Conservation (phyloP, 1,140 invertebrate species). For the Drosophila pandora region DNA sequence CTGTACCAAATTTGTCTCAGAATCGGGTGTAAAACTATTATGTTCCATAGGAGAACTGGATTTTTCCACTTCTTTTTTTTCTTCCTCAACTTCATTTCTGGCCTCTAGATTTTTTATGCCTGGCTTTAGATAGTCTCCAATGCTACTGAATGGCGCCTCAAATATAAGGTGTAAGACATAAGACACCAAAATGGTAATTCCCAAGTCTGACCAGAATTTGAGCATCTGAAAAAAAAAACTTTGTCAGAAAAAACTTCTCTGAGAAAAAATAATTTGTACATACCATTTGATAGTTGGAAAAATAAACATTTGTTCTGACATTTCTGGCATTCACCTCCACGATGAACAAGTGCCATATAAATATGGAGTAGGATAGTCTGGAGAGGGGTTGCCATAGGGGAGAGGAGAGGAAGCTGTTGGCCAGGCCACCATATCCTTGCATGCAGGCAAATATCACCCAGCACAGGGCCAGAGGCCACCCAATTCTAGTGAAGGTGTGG, state of each 20-base stretch:
- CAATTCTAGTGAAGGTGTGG: conserved; percentile 85
- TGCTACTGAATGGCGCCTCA: conserved; percentile 33
- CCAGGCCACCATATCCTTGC: conserved; percentile 86
- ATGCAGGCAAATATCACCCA: conserved; percentile 89
- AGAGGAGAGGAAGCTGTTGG: conserved; percentile 84
- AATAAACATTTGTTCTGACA: conserved; percentile 25
- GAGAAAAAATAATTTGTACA: not conserved
- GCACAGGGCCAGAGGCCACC: conserved; percentile 86
- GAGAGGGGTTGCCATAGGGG: conserved; percentile 84
- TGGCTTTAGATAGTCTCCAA: not conserved
- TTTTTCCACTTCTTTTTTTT: not conserved
- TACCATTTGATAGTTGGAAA: conserved; percentile 53
- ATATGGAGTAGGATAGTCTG: conserved; percentile 84
- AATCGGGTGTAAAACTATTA: not conserved
- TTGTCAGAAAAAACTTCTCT: not conserved
- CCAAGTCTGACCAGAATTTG: conserved; percentile 42
- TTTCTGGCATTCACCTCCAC: conserved; percentile 1
- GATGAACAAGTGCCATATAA: conserved; percentile 83
- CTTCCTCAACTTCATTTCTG: not conserved
- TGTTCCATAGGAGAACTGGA: not conserved
- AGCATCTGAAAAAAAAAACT: conserved; percentile 18
- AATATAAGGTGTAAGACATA: conserved; percentile 32
- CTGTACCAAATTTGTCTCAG: not conserved
- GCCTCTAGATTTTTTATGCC: not conserved
- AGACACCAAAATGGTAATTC: conserved; percentile 31